Conservation (phyloP, 2,797 vertebrate genomes). For the Margarornis squamiger region DNA sequence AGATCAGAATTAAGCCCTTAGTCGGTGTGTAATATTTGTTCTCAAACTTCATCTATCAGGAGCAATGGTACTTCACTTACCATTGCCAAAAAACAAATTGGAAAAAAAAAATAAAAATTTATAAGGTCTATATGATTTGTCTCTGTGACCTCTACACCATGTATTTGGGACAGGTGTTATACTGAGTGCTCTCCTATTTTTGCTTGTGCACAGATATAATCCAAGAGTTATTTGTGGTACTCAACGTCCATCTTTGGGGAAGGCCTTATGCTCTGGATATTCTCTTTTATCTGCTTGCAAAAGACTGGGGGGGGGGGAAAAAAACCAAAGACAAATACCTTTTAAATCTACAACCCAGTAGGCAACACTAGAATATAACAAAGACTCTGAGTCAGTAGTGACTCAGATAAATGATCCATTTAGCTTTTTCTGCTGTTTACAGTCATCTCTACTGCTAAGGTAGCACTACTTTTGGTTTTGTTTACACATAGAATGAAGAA, state of each 20-base stretch:
- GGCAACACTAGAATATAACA: neutral
- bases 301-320: neutral
- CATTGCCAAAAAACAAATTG: neutral
- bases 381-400: neutral
- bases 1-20: conserved; percentile 49
- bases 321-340: neutral
- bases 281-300: neutral
- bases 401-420: neutral
- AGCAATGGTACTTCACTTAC: neutral
- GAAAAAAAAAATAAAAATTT: neutral
- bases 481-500: neutral
- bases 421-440: neutral
- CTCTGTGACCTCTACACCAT: neutral
- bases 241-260: neutral
- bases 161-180: neutral
- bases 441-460: neutral
- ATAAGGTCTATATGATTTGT: neutral
- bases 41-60: neutral
- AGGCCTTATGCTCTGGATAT: neutral
- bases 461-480: neutral
- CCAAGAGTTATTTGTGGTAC: neutral
- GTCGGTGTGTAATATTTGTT: neutral
- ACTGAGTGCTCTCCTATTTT: neutral
- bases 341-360: neutral
- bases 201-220: neutral